A percentile compares a stretch with the other conserved stretches of the same genome.
Conservation (phyloP, 2,113 vertebrate genomes). For the Oenanthe oenanthe region DNA sequence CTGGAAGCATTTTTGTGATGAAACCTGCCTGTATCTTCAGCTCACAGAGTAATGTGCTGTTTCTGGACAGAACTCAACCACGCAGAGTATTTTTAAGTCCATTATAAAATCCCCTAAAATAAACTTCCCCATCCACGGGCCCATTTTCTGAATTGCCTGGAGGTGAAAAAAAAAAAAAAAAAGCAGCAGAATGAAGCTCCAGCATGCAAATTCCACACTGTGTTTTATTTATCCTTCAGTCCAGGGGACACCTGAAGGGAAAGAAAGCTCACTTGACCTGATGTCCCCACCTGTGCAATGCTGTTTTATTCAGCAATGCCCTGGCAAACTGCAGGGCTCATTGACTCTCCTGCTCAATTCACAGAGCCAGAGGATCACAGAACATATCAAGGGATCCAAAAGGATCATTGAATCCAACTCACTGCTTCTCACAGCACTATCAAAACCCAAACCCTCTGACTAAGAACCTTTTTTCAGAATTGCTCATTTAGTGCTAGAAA, state of each 20-base stretch:
- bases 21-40: conserved; percentile 3
- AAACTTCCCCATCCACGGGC: neutral
- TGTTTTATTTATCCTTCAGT: neutral
- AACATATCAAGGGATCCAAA: neutral
- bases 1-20: neutral
- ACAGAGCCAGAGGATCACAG: neutral
- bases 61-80: conserved; percentile 37
- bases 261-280: neutral
- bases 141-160: neutral
- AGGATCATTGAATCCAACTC: neutral
- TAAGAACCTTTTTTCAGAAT: neutral
- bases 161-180: neutral
- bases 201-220: neutral
- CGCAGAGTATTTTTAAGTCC: conserved; percentile 19
- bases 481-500: neutral
- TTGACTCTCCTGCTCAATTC: neutral
- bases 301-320: neutral
- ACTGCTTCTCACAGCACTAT: neutral
- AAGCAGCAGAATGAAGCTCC: accelerated
- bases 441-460: neutral
- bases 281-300: neutral
- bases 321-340: neutral
- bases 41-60: neutral
- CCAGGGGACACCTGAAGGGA: neutral
- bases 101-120: conserved; percentile 29